Percentiles rank a stretch among this genome's conserved stretches.
Conservation (phyloP, 2,113 vertebrate genomes). For the Carlito syrichta region DNA sequence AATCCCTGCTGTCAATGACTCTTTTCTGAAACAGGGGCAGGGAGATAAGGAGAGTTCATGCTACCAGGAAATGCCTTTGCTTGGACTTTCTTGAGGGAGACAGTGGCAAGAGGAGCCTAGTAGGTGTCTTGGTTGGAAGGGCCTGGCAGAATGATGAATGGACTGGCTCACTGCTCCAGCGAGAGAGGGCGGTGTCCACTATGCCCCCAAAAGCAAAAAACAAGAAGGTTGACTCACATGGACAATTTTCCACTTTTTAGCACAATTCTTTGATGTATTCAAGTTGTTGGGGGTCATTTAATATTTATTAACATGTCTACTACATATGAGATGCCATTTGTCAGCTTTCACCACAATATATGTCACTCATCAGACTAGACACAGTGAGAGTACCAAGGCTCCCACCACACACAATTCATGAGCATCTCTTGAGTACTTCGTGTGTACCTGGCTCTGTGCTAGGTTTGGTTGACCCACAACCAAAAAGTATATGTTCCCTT, state of each 20-base stretch:
- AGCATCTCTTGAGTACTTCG: background rate
- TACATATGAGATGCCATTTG: background rate
- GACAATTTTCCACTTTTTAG: slow-evolving; percentile 29
- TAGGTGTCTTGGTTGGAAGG: slow-evolving; percentile 22
- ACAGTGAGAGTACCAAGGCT: background rate
- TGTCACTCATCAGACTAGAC: background rate
- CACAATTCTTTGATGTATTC: background rate
- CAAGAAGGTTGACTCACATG: background rate
- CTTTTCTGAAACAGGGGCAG: slow-evolving; percentile 49
- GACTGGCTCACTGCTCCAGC: background rate
- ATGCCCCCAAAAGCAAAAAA: background rate
- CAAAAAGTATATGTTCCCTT: background rate
- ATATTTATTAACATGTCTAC: background rate
- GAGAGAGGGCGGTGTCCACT: background rate
- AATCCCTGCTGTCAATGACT: slow-evolving; percentile 44
- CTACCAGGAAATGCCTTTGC: slow-evolving; percentile 48
- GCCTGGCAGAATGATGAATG: slow-evolving; percentile 8
- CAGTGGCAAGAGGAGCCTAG: background rate
- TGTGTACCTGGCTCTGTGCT: background rate
- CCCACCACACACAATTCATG: background rate
- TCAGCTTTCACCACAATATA: background rate
- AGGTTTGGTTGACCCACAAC: background rate
- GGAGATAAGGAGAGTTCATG: slow-evolving; percentile 55
- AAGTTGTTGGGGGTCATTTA: slow-evolving; percentile 1
- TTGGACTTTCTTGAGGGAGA: slow-evolving; percentile 13